phyloP scores from a whole-genome alignment of 2,797 vertebrate genomes.

The Pseudochromis fuscus region DNA sequence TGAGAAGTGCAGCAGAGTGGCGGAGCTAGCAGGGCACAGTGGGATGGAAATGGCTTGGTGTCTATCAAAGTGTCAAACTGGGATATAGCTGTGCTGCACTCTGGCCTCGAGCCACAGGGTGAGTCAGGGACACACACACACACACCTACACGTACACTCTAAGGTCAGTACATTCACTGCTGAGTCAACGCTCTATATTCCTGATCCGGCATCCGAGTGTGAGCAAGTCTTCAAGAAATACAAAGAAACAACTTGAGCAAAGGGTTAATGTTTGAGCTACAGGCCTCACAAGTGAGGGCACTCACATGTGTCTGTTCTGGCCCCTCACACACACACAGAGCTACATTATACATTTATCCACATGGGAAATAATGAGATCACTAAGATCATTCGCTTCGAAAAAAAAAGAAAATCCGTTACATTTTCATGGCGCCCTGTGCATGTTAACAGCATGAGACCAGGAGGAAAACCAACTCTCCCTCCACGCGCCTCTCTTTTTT shows the following conservation, averaged over 20 bases:
- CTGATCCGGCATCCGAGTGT: constrained; percentile 30
- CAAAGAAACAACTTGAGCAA: constrained; percentile 6
- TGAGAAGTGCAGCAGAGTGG: constrained; percentile 67
- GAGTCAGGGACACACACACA: constrained; percentile 46
- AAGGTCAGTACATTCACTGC: constrained; percentile 62
- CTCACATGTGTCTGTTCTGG: constrained; percentile 9
- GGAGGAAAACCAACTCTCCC: constrained; percentile 38
- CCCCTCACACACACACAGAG: constrained; percentile 27
- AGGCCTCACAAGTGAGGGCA: constrained; percentile 23
- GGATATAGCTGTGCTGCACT: constrained; percentile 70
- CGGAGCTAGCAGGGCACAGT: constrained; percentile 56
- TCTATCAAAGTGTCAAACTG: constrained; percentile 75
- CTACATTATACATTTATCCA: constrained; percentile 57
- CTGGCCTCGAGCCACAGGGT: constrained; percentile 66
- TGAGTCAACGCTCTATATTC: constrained; percentile 45
- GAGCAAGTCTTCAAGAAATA: not conserved
- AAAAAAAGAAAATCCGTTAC: constrained; percentile 49
- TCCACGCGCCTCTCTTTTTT: not conserved
- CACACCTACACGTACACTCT: constrained; percentile 35
- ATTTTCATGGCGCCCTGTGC: constrained; percentile 55
- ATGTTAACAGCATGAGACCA: constrained; percentile 54
- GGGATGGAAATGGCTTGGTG: constrained; percentile 69
- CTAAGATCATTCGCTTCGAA: constrained; percentile 59
- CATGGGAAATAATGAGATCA: constrained; percentile 71
- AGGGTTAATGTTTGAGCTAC: constrained; percentile 41